Evolutionary conservation across 2,888 invertebrate genomes (phyloP).

Genomic region (Serripes groenlandicus): DNA sequence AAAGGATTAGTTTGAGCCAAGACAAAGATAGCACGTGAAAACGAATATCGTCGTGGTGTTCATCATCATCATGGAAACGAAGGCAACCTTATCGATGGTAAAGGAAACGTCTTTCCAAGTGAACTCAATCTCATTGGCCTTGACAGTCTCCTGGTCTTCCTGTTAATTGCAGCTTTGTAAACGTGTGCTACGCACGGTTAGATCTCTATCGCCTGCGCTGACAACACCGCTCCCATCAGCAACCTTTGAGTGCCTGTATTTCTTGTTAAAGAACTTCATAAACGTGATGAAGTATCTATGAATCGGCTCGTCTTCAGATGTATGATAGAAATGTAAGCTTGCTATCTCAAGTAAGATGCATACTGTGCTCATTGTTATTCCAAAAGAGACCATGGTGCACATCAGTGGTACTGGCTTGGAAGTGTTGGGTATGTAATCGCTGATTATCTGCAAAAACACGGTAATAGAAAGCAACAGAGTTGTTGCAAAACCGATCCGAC

Average conservation of each 20-base stretch:
- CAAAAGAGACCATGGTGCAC: conserved; percentile 4
- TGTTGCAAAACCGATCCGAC: conserved; percentile 14
- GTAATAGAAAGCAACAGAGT: conserved; percentile 21
- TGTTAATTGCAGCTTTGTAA: no score
- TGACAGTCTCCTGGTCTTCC: no score
- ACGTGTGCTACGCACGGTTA: no score
- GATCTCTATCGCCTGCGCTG: no score
- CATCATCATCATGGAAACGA: no score
- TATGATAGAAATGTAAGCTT: not conserved
- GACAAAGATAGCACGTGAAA: no score
- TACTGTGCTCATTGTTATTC: not conserved
- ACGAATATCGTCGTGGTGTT: no score
- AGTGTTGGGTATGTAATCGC: conserved; percentile 22
- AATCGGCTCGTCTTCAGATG: not conserved
- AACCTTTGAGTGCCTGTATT: not conserved
- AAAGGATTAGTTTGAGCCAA: no score
- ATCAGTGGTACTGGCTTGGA: conserved; percentile 19
- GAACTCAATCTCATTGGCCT: no score
- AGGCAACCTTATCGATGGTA: no score
- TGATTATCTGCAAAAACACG: conserved; percentile 23
- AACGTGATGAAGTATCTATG: not conserved
- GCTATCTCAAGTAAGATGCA: conserved; percentile 3
- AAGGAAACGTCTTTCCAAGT: no score
- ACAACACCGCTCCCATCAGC: not conserved
- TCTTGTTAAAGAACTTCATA: not conserved